These are phyloP conservation scores for Prostheceraeus crozeri DNA, from an alignment of 2,888 invertebrate species.

Conservation along the genomic window DNA sequence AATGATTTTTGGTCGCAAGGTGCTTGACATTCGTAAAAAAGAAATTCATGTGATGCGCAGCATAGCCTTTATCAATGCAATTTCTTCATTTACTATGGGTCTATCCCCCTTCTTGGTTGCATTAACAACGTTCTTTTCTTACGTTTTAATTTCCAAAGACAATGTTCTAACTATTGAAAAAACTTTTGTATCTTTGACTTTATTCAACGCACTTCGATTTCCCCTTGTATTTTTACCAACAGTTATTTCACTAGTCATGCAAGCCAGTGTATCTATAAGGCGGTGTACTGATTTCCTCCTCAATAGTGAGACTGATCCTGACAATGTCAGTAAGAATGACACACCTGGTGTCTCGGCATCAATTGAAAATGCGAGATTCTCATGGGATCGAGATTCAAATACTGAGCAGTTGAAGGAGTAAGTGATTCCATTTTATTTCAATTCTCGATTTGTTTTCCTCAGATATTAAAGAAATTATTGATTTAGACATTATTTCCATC, in stretches of 20 bases:
- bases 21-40: conserved; percentile 67
- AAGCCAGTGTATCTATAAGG: conserved; percentile 16
- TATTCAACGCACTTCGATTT: conserved; percentile 78
- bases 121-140: conserved; percentile 40
- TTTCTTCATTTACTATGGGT: conserved; percentile 81
- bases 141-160: conserved; percentile 39
- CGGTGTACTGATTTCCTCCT: conserved; percentile 4
- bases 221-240: conserved; percentile 69
- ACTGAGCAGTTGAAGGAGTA: no score
- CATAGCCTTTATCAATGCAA: conserved; percentile 67
- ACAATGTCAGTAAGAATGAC: not conserved
- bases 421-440: no score
- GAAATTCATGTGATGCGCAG: conserved; percentile 81
- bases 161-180: conserved; percentile 64
- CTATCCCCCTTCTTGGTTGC: conserved; percentile 24
- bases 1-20: conserved; percentile 56
- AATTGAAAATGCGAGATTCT: conserved; percentile 14
- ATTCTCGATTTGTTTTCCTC: no score
- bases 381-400: conserved; percentile 6
- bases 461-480: no score
- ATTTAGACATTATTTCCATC: no score
- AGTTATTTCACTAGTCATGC: conserved; percentile 48
- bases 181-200: conserved; percentile 75
- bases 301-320: not conserved
- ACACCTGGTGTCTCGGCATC: conserved; percentile 1